Evolutionary conservation across 2,113 vertebrate species (phyloP).

Genomic region (Australoheros scitulus): DNA sequence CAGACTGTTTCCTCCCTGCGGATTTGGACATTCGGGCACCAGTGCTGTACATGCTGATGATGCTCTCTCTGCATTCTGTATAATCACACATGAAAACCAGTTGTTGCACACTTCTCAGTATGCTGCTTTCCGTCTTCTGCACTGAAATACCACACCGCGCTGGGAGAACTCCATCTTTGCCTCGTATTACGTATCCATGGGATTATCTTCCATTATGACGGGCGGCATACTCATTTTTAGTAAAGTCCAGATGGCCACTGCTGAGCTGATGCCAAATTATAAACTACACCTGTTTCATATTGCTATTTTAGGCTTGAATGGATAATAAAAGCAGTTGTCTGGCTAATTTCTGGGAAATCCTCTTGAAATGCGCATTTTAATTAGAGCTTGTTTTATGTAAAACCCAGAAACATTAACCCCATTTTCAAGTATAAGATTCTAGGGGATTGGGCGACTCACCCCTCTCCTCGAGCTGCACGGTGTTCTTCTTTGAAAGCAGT

Average conservation of each 20-base stretch:
- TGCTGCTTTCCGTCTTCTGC: neutral
- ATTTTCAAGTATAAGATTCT: neutral
- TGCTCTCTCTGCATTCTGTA: neutral
- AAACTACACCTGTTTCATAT: slow-evolving; percentile 39
- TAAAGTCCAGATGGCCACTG: slow-evolving; percentile 42
- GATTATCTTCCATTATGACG: slow-evolving; percentile 52
- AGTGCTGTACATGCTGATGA: slow-evolving; percentile 3
- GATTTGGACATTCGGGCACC: slow-evolving; percentile 34
- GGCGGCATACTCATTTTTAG: slow-evolving; percentile 42
- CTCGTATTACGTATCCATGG: slow-evolving; percentile 26
- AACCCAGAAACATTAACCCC: neutral
- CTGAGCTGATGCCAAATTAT: slow-evolving; percentile 21
- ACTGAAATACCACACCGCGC: neutral
- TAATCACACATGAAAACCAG: slow-evolving; percentile 14
- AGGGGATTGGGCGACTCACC: neutral
- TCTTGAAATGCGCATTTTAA: slow-evolving; percentile 1
- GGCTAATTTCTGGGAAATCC: slow-evolving; percentile 46
- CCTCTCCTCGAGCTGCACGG: neutral
- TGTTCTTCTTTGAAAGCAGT: neutral
- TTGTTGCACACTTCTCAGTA: neutral
- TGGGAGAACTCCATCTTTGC: slow-evolving; percentile 14
- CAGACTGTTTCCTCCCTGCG: slow-evolving; percentile 34
- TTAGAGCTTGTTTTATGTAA: neutral
- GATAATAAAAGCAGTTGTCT: slow-evolving; percentile 27
- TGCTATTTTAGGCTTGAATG: neutral